phyloP scores from a whole-genome alignment of 2,888 invertebrate genomes.

The Pegoplata infirma region DNA sequence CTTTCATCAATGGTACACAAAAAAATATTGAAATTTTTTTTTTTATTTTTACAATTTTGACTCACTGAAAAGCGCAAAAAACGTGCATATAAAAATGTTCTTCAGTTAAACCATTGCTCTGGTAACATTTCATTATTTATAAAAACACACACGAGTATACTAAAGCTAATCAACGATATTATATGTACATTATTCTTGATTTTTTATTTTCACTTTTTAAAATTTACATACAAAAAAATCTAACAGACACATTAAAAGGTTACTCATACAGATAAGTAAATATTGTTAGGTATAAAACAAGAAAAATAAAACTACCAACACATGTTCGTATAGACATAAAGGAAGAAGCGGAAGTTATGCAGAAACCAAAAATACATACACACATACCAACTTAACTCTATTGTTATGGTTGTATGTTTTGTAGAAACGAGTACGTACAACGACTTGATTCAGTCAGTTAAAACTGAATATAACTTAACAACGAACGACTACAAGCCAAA shows the following conservation, averaged over 20 bases:
- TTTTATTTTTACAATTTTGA: too few relatives aligned
- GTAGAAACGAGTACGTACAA: too few relatives aligned
- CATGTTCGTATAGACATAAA: conserved; percentile 12
- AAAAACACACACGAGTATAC: conserved; percentile 10
- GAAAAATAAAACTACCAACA: not conserved
- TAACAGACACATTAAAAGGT: not conserved
- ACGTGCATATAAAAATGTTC: not conserved
- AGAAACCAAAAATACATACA: not conserved
- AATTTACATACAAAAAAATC: conserved; percentile 11
- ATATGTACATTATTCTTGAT: conserved; percentile 12
- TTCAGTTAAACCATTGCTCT: conserved; percentile 10
- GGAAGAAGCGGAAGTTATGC: conserved; percentile 36
- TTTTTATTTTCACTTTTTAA: not conserved
- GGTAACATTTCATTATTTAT: not conserved
- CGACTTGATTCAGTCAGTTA: conserved; percentile 5
- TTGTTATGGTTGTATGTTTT: not conserved
- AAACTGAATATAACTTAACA: conserved; percentile 35
- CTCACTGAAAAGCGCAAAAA: not conserved
- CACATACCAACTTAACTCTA: not conserved
- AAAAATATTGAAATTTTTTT: too few relatives aligned
- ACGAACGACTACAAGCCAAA: conserved; percentile 44
- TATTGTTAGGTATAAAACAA: not conserved
- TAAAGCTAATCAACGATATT: conserved; percentile 24
- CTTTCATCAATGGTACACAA: too few relatives aligned
- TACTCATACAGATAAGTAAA: not conserved